Evolutionary conservation across 1,140 invertebrate genomes (phyloP).

Genomic region (Oncopeltus fasciatus): DNA sequence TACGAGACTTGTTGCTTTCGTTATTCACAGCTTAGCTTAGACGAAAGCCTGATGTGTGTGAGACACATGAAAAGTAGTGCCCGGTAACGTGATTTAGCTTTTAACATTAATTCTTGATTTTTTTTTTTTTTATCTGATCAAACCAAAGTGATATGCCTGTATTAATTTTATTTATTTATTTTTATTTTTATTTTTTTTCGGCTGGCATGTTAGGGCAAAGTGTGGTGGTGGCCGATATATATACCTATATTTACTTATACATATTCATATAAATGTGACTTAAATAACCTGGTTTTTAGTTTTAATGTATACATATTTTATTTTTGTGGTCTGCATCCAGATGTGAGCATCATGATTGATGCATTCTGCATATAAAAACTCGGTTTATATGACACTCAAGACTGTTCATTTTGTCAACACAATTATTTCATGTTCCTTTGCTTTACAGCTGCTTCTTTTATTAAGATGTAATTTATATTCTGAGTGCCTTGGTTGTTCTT

Average conservation of each 20-base stretch:
- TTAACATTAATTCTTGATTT: background rate
- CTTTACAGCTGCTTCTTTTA: slow-evolving; percentile 5
- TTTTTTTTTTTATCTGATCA: slow-evolving; percentile 5
- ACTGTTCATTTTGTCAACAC: background rate
- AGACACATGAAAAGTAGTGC: slow-evolving; percentile 16
- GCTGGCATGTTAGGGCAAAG: slow-evolving; percentile 8
- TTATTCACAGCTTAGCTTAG: slow-evolving; percentile 19
- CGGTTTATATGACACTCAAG: slow-evolving; percentile 9
- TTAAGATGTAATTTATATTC: background rate
- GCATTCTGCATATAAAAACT: background rate
- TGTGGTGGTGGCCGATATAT: slow-evolving; percentile 1
- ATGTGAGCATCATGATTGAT: background rate
- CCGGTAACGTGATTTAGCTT: slow-evolving; percentile 12
- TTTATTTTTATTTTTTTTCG: no score
- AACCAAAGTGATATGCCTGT: slow-evolving; percentile 4
- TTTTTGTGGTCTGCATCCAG: background rate
- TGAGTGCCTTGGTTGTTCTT: background rate
- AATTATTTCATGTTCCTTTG: background rate
- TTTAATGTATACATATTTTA: background rate
- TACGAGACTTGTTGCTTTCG: slow-evolving; percentile 12
- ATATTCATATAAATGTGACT: no score
- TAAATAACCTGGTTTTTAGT: background rate
- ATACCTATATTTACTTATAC: background rate
- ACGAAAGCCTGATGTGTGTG: slow-evolving; percentile 16
- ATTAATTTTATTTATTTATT: no score